Evolutionary conservation across 2,113 vertebrate species (phyloP), one percentile per base, ranked within the genome.

Genomic region (Galeopterus variegatus): DNA sequence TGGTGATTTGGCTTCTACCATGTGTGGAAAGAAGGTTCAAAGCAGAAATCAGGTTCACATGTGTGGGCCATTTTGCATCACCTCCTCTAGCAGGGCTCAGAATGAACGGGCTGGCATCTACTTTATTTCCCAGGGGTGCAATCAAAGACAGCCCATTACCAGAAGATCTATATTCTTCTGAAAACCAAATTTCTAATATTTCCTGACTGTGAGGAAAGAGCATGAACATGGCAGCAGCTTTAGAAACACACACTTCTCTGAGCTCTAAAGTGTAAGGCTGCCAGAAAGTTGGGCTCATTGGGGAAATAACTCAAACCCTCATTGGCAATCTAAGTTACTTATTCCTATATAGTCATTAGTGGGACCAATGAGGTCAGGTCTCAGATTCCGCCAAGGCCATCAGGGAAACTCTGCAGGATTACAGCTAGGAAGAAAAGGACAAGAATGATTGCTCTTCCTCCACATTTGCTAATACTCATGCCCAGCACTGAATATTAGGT

Each of bases 311-410:
- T 85, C 79, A 79, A 82, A 80, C 33, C 79, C 33, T 96, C 87
- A 80, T 83, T 92, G 90, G 50, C 52, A 93, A 60, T n/a, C 58
- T 72, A 88, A 86, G 89, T 79, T 77, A 65, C 93, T 97, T 96
- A 94, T 95, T 94, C 56, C 82, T 75, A 33, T 67, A 67, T 0
- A 69, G 82, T 75, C 48, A 82, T 77, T 88, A 91, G 86, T 36
- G 86, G 77, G 67, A 77, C 72, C 93, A 52, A 18, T 15, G 82
- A 95, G 58, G 87, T 95, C 80, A 84, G 80, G 83, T 56, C 54
- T 81, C 70, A 77, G 70, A 64, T 73, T 90, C 86, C 10, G 14
- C 45, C 80, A 80, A 1, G 0, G 5, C 50, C 58, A 11, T 50
- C n/a, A n/a, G 36, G 87, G 52, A 89, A 79, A 41, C 24, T 8